Percentiles rank a stretch among this genome's conserved stretches.
Conservation (phyloP, 2,888 invertebrate genomes). For the Lysandra coridon region DNA sequence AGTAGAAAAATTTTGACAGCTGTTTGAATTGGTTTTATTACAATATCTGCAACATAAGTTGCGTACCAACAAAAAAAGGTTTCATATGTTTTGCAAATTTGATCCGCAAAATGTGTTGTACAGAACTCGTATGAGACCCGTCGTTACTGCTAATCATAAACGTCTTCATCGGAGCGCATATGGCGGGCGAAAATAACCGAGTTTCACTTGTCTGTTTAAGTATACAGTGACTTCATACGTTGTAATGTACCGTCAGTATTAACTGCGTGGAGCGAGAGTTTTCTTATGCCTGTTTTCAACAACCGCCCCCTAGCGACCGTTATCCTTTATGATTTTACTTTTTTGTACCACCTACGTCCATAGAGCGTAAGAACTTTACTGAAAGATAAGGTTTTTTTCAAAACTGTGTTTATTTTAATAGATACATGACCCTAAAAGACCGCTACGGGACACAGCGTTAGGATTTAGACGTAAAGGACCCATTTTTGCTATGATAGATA, state of each 20-base stretch:
- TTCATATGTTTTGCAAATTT: not conserved
- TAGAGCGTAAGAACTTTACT: no score
- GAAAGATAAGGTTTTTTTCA: no score
- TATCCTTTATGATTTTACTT: no score
- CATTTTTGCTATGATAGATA: no score
- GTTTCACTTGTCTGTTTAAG: slow-evolving; percentile 40
- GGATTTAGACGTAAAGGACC: no score
- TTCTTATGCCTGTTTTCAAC: not conserved
- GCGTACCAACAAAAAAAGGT: not conserved
- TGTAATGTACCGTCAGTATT: slow-evolving; percentile 39
- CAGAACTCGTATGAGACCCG: not conserved
- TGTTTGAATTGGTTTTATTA: no score
- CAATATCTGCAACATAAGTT: no score
- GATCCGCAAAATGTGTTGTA: not conserved
- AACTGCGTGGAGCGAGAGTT: not conserved
- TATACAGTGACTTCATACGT: slow-evolving; percentile 49
- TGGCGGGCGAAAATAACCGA: slow-evolving; percentile 49
- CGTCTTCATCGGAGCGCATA: slow-evolving; percentile 61
- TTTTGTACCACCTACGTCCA: no score
- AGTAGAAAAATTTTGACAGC: no score
- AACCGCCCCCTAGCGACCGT: not conserved
- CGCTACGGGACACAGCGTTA: no score
- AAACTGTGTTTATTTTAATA: no score
- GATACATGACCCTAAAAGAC: no score
- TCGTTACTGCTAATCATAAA: slow-evolving; percentile 40